phyloP scores from a whole-genome alignment of 2,797 vertebrate genomes.

The Podargus strigoides region DNA sequence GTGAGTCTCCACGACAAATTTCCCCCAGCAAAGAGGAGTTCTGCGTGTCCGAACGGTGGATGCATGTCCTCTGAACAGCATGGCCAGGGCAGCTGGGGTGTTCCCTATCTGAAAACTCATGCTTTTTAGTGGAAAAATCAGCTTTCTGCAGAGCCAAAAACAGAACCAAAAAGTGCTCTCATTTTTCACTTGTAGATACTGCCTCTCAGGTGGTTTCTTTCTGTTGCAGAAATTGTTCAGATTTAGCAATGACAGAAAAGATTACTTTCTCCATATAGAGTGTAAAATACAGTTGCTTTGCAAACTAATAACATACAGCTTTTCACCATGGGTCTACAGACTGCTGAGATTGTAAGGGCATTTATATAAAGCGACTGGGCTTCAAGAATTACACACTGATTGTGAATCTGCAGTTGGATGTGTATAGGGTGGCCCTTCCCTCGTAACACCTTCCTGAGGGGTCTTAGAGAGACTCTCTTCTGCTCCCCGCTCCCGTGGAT shows the following conservation, averaged over 20 bases:
- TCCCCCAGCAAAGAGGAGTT: background rate
- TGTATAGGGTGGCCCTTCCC: background rate
- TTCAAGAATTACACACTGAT: background rate
- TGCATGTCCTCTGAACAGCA: background rate
- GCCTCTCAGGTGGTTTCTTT: background rate
- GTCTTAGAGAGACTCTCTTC: background rate
- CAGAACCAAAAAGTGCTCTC: fast-evolving
- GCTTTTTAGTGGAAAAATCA: background rate
- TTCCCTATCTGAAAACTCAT: background rate
- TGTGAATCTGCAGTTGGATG: background rate
- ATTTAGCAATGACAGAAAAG: background rate
- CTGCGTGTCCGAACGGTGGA: background rate
- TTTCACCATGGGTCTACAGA: background rate
- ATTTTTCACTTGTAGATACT: background rate
- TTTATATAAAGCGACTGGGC: background rate
- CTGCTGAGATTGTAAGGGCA: background rate
- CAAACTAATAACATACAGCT: background rate
- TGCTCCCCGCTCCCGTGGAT: background rate
- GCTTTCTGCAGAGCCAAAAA: background rate
- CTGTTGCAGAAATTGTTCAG: background rate
- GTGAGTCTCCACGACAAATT: background rate
- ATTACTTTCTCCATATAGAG: background rate
- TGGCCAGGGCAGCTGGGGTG: background rate
- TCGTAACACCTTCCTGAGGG: too few relatives aligned
- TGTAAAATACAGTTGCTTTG: background rate